Evolutionary conservation across 2,797 vertebrate genomes (phyloP), one percentile per base, ranked within the genome.

Genomic region (Sparus aurata): DNA sequence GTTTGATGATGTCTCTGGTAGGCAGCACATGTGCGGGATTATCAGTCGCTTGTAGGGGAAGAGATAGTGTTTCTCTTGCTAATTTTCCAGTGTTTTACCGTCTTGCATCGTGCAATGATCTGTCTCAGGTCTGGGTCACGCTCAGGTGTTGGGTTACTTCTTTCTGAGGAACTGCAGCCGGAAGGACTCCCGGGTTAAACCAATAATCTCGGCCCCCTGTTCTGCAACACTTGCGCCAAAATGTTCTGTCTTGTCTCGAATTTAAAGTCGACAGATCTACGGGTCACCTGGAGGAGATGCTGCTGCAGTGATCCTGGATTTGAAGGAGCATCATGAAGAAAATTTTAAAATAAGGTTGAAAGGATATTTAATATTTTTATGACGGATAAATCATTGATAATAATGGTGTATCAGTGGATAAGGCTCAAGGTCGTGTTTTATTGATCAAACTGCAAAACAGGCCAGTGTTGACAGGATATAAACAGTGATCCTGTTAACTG

Each of bases 21-120:
- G 55, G 75, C 65, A 84, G 88, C 89, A 87, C 87, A 90, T 86
- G 84, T 83, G 70, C 59, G 30, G 80, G 88, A 93, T 93, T 92
- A 92, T 89, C 79, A 72, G 77, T 73, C 20, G 58, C 77, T 87
- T 75, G 75, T 79, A 70, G 77, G 58, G 69, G 41, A 85, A 53
- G 75, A 90, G 87, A 87, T 91, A 75, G 45, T 77, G 79, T 93
- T 92, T 84, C 88, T 72, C 50, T 22, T 43, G 27, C 83, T 90
- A 78, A 88, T 91, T 92, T 93, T 91, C 91, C 85, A 86, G 60
- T 25, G 75, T 83, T 65, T 60, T 85, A 82, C 59, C 17, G 52
- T 84, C 75, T 82, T 0, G 58, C 73, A 73, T 84, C 67, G 55
- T 69, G 57, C 90, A 89, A 61, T 83, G 82, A 54, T 80, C 64